Conservation (phyloP, 2,797 vertebrate species). For the Aplochiton taeniatus region DNA sequence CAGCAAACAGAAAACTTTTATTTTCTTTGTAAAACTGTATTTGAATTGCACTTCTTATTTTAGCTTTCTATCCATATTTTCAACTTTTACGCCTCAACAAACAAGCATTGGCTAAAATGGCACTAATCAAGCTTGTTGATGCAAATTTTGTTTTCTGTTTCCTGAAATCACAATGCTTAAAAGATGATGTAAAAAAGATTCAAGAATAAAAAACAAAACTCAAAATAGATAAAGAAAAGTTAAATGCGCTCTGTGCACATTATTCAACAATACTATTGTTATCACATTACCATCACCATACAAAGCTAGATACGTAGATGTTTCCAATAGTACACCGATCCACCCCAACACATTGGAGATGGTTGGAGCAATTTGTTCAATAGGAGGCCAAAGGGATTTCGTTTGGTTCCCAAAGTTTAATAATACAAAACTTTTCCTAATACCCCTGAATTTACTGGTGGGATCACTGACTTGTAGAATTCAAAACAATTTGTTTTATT, state of each 20-base stretch:
- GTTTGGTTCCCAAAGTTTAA: constrained; percentile 81
- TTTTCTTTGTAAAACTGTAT: constrained; percentile 66
- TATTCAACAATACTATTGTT: constrained; percentile 86
- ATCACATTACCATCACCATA: constrained; percentile 83
- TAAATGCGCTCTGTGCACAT: constrained; percentile 77
- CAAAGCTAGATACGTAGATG: constrained; percentile 71
- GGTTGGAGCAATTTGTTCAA: constrained; percentile 75
- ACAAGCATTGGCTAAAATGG: constrained; percentile 66
- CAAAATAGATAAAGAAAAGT: constrained; percentile 62
- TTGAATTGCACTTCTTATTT: constrained; percentile 78
- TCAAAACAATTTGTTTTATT: constrained; percentile 87
- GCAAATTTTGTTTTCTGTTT: constrained; percentile 90
- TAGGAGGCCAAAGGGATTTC: constrained; percentile 76
- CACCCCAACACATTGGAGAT: constrained; percentile 67
- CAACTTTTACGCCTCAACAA: constrained; percentile 83
- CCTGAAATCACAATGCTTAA: constrained; percentile 90
- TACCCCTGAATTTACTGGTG: constrained; percentile 88
- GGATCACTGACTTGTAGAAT: constrained; percentile 96
- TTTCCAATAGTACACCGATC: constrained; percentile 67
- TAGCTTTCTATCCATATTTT: constrained; percentile 76
- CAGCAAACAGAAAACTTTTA: constrained; percentile 97
- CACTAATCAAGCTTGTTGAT: constrained; percentile 79
- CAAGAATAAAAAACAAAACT: constrained; percentile 67
- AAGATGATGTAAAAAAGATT: constrained; percentile 70
- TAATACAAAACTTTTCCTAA: constrained; percentile 65